A percentile compares a stretch with the other conserved stretches of the same genome.
Conservation (phyloP, 2,797 vertebrate species). For the Chelmon rostratus region DNA sequence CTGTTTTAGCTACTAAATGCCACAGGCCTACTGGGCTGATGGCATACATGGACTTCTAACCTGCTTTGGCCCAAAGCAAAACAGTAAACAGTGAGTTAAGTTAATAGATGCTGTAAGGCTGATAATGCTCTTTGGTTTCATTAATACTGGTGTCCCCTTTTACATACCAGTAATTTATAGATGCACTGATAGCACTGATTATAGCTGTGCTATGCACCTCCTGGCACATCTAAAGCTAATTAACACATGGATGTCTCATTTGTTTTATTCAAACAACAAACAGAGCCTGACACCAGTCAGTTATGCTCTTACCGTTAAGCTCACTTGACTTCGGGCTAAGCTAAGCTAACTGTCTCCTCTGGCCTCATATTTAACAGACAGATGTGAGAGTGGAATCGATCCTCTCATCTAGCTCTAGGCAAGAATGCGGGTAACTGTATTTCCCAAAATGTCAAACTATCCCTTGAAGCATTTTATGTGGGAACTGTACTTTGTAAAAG, state of each 20-base stretch:
- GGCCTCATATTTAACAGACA: not conserved
- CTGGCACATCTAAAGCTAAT: too few species aligned
- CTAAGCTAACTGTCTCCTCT: not conserved
- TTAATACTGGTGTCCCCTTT: too few species aligned
- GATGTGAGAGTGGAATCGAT: not conserved
- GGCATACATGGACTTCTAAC: too few species aligned
- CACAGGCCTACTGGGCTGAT: not conserved
- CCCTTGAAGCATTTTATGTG: not conserved
- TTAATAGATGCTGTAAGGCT: not conserved
- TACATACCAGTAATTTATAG: too few species aligned
- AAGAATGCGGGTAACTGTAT: not conserved
- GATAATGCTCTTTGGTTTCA: not conserved
- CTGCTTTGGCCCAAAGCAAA: too few species aligned
- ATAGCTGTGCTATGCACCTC: too few species aligned
- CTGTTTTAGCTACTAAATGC: too few species aligned
- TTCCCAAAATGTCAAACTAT: not conserved
- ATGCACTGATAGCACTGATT: too few species aligned
- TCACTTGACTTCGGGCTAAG: not conserved
- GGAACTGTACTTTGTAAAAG: not conserved
- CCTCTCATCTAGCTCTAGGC: not conserved
- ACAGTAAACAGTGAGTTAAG: not conserved
- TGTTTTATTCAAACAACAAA: not conserved
- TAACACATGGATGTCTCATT: too few species aligned
- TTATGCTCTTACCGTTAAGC: not conserved
- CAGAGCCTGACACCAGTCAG: too few species aligned